Evolutionary conservation across 2,113 vertebrate genomes (phyloP), one percentile per base, ranked within the genome.

Genomic region (Scortum barcoo): DNA sequence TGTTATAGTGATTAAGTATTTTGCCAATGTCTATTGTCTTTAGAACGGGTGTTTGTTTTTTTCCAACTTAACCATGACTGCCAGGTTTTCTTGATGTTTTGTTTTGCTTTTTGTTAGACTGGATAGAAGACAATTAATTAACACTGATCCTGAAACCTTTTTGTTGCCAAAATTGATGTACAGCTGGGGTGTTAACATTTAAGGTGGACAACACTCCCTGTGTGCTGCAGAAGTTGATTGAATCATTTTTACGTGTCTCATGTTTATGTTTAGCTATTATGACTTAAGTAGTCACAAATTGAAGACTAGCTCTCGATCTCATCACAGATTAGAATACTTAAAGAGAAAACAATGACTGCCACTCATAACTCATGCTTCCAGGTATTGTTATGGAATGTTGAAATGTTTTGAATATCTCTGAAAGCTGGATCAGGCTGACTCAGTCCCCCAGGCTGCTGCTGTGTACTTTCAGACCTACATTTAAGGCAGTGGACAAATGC

Each of bases 111-210:
- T 73, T 88, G 67, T 88, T 88, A 78, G 58, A 53, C 73, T 88
- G 76, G 68, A 81, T 89, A 90, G 79, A 85, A 80, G 54, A 86
- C 66, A 71, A 71, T 84, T 82, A 72, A 90, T 89, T 89, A 80
- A 90, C 78, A 67, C 78, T 88, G 80, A 91, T 91, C 85, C 83
- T 84, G 88, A 89, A 88, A 88, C 40, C 74, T 79, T 91, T 91
- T 89, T 86, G 83, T 91, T 93, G 93, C 92, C 93, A 93, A 93
- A 93, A 80, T 77, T 26, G 40, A 84, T 88, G 85, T 86, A 91
- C 70, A 83, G 76, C 89, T 44, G 84, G 80, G 88, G 80, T 69
- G 8, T 36, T 73, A 24, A 69, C 65, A 69, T 72, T 78, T 51
- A 72, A 77, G 33, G 87, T 75, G 46, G 40, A 84, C 68, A 74